Conservation (phyloP, 2,888 invertebrate genomes). For the Eupithecia subumbrata region DNA sequence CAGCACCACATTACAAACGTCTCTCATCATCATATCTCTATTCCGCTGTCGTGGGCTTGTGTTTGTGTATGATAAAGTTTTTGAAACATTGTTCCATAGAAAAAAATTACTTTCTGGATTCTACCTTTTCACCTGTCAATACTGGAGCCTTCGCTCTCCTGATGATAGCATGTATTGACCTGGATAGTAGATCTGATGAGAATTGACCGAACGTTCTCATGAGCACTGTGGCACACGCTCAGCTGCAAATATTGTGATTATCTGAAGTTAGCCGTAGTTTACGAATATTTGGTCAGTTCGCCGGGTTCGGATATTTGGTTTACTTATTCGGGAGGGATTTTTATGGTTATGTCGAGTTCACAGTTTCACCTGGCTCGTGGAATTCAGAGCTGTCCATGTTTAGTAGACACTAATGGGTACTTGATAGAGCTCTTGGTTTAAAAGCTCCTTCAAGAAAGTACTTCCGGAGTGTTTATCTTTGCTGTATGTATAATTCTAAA, state of each 20-base stretch:
- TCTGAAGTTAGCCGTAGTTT: constrained; percentile 31
- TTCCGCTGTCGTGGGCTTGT: too few species aligned
- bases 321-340: neutral
- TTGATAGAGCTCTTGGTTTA: neutral
- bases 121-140: neutral
- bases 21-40: too few species aligned
- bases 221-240: constrained; percentile 14
- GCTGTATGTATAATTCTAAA: neutral
- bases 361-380: neutral
- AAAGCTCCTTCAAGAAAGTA: neutral
- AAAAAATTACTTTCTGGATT: neutral
- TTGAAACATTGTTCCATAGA: too few species aligned
- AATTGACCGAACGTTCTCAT: neutral
- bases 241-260: constrained; percentile 38
- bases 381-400: neutral
- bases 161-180: neutral
- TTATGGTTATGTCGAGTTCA: neutral
- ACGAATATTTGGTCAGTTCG: constrained; percentile 35
- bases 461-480: neutral
- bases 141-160: neutral
- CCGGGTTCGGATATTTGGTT: constrained; percentile 17
- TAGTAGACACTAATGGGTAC: neutral
- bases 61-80: too few species aligned
- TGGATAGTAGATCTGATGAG: neutral
- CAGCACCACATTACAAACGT: too few species aligned